Base-by-base conservation (phyloP, 2,888 invertebrate species). In the Coremacera marginata region DNA sequence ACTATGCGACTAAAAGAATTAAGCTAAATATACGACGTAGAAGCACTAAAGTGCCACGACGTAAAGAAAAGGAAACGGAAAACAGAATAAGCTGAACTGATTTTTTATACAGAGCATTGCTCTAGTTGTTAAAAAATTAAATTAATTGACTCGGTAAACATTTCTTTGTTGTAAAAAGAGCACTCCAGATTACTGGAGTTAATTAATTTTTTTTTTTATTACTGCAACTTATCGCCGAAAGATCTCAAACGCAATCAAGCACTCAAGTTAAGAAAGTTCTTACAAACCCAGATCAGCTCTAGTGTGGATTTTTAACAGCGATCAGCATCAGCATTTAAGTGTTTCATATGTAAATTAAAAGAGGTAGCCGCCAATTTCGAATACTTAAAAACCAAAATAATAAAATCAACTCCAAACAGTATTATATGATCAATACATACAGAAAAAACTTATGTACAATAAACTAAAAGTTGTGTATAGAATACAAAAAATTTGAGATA, bases 101-200 rank as follows among this genome's bases (percentile, higher is more conserved):
- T 25, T 22, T 22, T 60, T 22, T 14, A 44, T 11, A 14, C 44
- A 44, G 25, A 25, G 25, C 27, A 22, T 51, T 7, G 8, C 51
- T 68, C 1, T 14, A 44, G 25, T 14, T 68, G 25, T 49, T 68
- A 27, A 25, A 44, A 44, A 68, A 68, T 51, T 68, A 49, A 49
- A 68, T 49, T 68, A 49, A 68, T 68, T 37, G 34, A 67, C 37
- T 44, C 27, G 60, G 14, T 44, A 44, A 44, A 44, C 44, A 44
- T 44, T 11, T 11, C 44, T 44, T 44, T 44, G 44, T 44, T 31
- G 60, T 2, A 27, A 31, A 11, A 27, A 62, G 27, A 62, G 22
- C 60, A 55, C 2, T 19, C 22, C 8, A 22, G n/a, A 19, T 55
- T 62, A 25, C 27, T 25, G 14, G 2, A 27, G 8, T 31, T 62